Conservation (phyloP, 2,797 vertebrate genomes). For the Clarias fuscus region DNA sequence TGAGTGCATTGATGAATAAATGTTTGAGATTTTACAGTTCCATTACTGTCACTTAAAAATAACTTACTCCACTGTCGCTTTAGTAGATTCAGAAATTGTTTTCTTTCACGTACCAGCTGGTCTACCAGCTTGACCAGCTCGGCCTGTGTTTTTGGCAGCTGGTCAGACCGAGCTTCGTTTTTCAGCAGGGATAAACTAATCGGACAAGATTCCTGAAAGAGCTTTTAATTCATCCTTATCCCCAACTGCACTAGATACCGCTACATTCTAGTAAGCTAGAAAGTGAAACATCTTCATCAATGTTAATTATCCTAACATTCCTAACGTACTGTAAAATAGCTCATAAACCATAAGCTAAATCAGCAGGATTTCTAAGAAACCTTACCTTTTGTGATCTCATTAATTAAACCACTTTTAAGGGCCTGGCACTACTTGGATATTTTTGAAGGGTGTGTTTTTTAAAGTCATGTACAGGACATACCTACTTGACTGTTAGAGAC, state of each 20-base stretch:
- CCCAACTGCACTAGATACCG: not conserved
- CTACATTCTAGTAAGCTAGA: not conserved
- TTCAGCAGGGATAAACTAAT: slow-evolving; percentile 19
- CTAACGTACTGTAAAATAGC: not conserved
- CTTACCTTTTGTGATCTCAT: not conserved
- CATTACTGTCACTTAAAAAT: slow-evolving; percentile 21
- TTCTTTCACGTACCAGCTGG: slow-evolving; percentile 25
- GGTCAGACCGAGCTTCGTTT: slow-evolving; percentile 6
- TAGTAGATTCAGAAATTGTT: slow-evolving; percentile 25
- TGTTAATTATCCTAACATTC: not conserved
- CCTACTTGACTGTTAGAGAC: not conserved
- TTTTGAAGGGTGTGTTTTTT: slow-evolving; percentile 9
- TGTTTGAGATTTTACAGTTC: not conserved
- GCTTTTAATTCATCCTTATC: not conserved
- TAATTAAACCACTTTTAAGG: slow-evolving; percentile 6
- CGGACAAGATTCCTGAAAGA: not conserved
- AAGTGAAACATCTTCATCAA: not conserved
- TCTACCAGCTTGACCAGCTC: slow-evolving; percentile 33
- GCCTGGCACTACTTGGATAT: not conserved
- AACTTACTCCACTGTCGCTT: not conserved
- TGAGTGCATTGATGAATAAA: not conserved
- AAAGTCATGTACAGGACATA: not conserved
- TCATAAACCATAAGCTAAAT: not conserved
- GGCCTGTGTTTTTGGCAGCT: slow-evolving; percentile 32
- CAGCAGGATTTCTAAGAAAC: not conserved